Percentiles rank a stretch among this genome's conserved stretches.
Evolutionary conservation across 2,113 vertebrate genomes (phyloP).

Genomic region (Tretioscincus oriximinensis): DNA sequence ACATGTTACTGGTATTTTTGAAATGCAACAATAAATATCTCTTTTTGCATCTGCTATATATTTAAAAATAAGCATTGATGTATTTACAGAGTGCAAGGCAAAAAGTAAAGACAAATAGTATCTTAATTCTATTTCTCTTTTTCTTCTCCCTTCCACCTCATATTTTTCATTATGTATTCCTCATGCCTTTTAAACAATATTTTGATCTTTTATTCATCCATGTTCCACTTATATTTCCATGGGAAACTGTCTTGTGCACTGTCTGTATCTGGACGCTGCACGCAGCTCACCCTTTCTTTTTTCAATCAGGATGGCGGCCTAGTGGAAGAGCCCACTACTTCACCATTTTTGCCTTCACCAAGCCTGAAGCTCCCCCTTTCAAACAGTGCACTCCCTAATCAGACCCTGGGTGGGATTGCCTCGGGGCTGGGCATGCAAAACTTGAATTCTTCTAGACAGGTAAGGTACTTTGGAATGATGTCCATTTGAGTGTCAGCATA

Average conservation of each 20-base stretch:
- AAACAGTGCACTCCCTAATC: conserved; percentile 95
- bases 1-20: background rate
- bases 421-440: conserved; percentile 98
- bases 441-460: conserved; percentile 99
- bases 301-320: conserved; percentile 91
- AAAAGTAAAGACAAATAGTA: conserved; percentile 31
- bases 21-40: background rate
- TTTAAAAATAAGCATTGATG: background rate
- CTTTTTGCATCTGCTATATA: conserved; percentile 10
- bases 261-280: conserved; percentile 54
- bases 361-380: conserved; percentile 97
- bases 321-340: conserved; percentile 94
- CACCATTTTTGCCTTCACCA: conserved; percentile 99
- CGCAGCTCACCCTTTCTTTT: conserved; percentile 78
- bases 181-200: conserved; percentile 44
- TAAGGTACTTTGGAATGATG: conserved; percentile 64
- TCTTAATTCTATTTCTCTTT: conserved; percentile 72
- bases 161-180: conserved; percentile 58
- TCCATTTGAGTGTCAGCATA: conserved; percentile 2
- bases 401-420: conserved; percentile 93
- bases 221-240: conserved; percentile 42
- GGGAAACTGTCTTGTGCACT: conserved; percentile 64
- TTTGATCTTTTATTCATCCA: conserved; percentile 51
- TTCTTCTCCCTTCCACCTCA: conserved; percentile 65
- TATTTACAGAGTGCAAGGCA: conserved; percentile 9